Percentiles rank a stretch among this genome's conserved stretches.
Evolutionary conservation across 2,113 vertebrate species (phyloP).

Genomic region (Platichthys stellatus): DNA sequence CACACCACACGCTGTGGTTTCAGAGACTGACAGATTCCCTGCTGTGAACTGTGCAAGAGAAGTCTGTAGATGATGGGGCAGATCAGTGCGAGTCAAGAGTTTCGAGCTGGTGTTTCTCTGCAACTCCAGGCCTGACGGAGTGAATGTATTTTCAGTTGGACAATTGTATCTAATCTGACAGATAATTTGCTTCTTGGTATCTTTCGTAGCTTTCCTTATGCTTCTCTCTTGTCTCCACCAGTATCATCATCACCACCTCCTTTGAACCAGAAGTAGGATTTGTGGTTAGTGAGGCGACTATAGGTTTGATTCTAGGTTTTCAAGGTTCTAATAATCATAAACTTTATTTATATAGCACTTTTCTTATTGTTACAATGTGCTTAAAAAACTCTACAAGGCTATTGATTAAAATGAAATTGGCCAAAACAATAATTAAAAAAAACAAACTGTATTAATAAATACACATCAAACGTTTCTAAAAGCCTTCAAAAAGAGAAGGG

Average conservation of each 20-base stretch:
- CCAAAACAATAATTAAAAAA: no score
- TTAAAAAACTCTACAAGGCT: no score
- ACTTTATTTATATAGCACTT: no score
- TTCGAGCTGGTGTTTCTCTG: neutral
- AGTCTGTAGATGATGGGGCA: constrained; percentile 11
- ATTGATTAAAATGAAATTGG: no score
- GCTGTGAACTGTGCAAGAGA: constrained; percentile 7
- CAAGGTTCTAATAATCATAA: no score
- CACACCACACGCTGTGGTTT: constrained; percentile 11
- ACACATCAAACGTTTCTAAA: no score
- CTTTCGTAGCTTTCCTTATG: constrained; percentile 6
- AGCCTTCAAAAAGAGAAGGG: no score
- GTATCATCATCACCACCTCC: neutral
- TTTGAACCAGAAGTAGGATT: neutral
- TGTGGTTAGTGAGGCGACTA: neutral
- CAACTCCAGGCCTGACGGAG: neutral
- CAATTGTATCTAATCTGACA: neutral
- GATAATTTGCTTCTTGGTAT: neutral
- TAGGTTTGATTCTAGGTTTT: no score
- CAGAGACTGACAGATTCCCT: constrained; percentile 12
- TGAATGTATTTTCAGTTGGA: neutral
- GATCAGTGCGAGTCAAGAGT: constrained; percentile 5
- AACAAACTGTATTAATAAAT: no score
- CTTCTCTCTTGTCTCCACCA: neutral
- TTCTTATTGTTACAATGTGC: no score